Base-by-base conservation (phyloP, 2,113 vertebrate genomes). In the Oryctolagus cuniculus region DNA sequence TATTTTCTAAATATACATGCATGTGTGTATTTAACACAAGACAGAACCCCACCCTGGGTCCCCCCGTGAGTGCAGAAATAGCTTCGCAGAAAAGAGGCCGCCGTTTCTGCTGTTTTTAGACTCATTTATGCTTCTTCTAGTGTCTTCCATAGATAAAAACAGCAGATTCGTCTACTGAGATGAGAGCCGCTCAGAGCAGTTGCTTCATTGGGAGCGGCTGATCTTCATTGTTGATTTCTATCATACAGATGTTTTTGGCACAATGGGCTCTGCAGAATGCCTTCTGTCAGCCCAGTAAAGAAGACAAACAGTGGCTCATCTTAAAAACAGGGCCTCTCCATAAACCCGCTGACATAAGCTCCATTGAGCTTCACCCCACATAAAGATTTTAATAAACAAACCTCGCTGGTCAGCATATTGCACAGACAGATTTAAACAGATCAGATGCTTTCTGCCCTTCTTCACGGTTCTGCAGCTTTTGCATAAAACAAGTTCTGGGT, bases 221-320 rank as follows among this genome's bases (percentile, higher is more conserved):
- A 75, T 77, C 51, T 89, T 89, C 82, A 55, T 78, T 91, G 96
- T 94, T 94, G 97, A 95, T 93, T 96, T 95, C 95, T 90, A 63
- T 95, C 95, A 89, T 96, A 95, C 95, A 96, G 96, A 97, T 96
- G 95, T 96, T 97, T 96, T 51, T 24, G 89, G 94, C 91, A 55
- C 93, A 95, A 96, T 96, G 89, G 55, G 80, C 84, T 77, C 94
- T 91, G 94, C 67, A n/a, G 79, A 87, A 78, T 38, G 64, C 87
- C 83, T 83, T 51, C 94, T 67, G 91, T 95, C 94, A 96, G 95
- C 80, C 94, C 89, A 27, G 83, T 93, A 95, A 91, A 89, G 93
- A 95, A 97, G 96, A 97, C 87, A 95, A 80, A 96, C 97, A 81
- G 88, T 55, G 49, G 79, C 78, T 38, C n/a, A 75, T 97, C 95